phyloP scores from a whole-genome alignment of 2,113 vertebrate genomes.

The Engraulis encrasicolus region DNA sequence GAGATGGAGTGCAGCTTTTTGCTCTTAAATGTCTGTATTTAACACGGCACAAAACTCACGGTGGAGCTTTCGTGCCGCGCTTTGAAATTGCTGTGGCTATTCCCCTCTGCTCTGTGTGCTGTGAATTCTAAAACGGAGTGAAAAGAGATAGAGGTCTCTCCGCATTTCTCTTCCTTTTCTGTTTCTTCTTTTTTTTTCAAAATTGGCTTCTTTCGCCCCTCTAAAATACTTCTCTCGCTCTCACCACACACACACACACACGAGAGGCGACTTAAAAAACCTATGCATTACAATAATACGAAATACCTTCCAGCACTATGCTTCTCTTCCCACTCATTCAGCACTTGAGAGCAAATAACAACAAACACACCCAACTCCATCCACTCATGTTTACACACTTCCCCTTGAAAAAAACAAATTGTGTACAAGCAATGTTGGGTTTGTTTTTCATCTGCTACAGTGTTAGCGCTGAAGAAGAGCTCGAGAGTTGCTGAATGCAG shows the following conservation, averaged over 20 bases:
- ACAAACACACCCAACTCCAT: conserved; percentile 10
- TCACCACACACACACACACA: conserved; percentile 30
- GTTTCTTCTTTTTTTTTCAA: background rate
- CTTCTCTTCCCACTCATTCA: conserved; percentile 33
- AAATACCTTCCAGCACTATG: conserved; percentile 25
- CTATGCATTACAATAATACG: conserved; percentile 18
- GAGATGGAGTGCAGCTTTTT: background rate
- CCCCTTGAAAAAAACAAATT: conserved; percentile 49
- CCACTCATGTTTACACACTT: conserved; percentile 48
- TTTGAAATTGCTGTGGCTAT: background rate
- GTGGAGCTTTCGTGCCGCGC: background rate
- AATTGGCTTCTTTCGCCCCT: background rate
- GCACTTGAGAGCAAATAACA: conserved; percentile 18
- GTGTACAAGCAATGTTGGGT: conserved; percentile 32
- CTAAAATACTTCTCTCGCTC: background rate
- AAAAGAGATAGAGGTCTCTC: background rate
- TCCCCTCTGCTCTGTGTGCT: background rate
- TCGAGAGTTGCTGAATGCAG: conserved; percentile 34
- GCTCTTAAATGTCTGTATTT: conserved; percentile 18
- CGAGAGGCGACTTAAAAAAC: conserved; percentile 36
- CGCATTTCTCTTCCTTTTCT: too few species aligned
- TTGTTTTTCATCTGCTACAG: conserved; percentile 43
- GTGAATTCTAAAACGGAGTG: conserved; percentile 23
- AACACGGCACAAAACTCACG: background rate
- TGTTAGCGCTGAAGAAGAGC: conserved; percentile 35